phyloP scores from a whole-genome alignment of 1,140 invertebrate species.

The Riptortus pedestris region DNA sequence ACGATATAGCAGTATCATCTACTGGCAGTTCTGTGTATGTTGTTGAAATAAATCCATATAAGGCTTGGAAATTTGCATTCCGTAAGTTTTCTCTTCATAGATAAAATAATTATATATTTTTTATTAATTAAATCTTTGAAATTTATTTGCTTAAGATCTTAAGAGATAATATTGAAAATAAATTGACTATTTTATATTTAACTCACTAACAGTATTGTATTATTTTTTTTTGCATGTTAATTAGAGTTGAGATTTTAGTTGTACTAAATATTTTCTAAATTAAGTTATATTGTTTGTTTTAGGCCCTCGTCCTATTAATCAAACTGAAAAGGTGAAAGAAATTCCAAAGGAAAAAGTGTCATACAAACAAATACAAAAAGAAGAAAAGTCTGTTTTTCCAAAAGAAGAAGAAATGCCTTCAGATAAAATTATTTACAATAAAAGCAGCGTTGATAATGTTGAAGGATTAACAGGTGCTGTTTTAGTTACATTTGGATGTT shows the following conservation, averaged over 20 bases:
- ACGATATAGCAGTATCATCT: conserved; percentile 57
- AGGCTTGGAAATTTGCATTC: conserved; percentile 51
- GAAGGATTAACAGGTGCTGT: conserved; percentile 21
- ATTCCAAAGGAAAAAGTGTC: not conserved
- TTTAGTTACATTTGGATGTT: conserved; percentile 20
- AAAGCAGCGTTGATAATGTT: not conserved
- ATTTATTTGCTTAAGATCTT: not conserved
- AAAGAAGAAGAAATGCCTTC: not conserved
- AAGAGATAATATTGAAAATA: not conserved
- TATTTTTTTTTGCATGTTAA: too few relatives aligned
- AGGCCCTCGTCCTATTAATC: not conserved
- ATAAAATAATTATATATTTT: not conserved
- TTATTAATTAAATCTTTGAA: not conserved
- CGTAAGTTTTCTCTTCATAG: conserved; percentile 21
- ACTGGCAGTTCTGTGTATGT: conserved; percentile 62
- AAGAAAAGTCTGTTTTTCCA: not conserved
- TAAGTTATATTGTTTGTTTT: not conserved
- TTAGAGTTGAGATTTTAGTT: not conserved
- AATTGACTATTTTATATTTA: too few relatives aligned
- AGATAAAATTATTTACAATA: not conserved
- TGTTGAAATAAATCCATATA: conserved; percentile 55
- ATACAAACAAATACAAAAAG: not conserved
- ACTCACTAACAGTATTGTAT: too few relatives aligned
- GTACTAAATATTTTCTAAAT: not conserved
- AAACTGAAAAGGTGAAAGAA: too few relatives aligned